phyloP scores from a whole-genome alignment of 53 echinoderm and acorn worm species.

The Echinometra lucunter region DNA sequence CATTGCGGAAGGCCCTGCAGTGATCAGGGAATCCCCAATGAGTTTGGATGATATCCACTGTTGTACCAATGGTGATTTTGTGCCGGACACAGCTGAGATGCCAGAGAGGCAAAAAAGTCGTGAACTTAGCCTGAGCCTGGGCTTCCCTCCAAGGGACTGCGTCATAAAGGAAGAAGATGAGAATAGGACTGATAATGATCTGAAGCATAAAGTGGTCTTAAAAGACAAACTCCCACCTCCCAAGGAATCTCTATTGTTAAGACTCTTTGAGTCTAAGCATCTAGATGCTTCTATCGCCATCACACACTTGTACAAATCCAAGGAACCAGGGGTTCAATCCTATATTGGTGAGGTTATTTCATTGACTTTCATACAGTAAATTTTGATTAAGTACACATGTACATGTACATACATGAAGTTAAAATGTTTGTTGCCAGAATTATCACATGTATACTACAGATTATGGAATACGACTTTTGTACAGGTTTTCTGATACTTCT shows the following conservation, averaged over 20 bases:
- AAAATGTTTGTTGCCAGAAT: too few relatives aligned
- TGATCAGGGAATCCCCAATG: constrained; percentile 30
- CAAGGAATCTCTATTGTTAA: constrained; percentile 89
- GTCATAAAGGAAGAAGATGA: constrained; percentile 84
- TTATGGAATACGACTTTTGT: too few relatives aligned
- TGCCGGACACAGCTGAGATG: not conserved
- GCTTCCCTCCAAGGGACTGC: constrained; percentile 77
- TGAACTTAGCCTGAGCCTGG: constrained; percentile 72
- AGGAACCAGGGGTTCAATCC: constrained; percentile 98
- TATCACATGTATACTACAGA: too few relatives aligned
- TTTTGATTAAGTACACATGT: not conserved
- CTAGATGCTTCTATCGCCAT: constrained; percentile 99
- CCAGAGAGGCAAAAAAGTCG: constrained; percentile 45
- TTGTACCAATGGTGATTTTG: constrained; percentile 12
- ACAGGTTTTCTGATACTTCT: too few relatives aligned
- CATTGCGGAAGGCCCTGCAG: not conserved
- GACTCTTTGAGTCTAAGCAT: constrained; percentile 96
- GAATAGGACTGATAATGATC: constrained; percentile 53
- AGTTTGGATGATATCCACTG: not conserved
- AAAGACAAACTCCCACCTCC: constrained; percentile 96
- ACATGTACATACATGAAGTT: not conserved
- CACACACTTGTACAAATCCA: constrained; percentile 97
- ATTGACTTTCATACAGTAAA: not conserved
- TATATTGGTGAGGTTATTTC: constrained; percentile 90
- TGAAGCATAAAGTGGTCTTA: constrained; percentile 66